Percentiles rank a stretch among this genome's conserved stretches.
phyloP scores from a whole-genome alignment of 2,797 vertebrate species.

The Fistularia commersonii region DNA sequence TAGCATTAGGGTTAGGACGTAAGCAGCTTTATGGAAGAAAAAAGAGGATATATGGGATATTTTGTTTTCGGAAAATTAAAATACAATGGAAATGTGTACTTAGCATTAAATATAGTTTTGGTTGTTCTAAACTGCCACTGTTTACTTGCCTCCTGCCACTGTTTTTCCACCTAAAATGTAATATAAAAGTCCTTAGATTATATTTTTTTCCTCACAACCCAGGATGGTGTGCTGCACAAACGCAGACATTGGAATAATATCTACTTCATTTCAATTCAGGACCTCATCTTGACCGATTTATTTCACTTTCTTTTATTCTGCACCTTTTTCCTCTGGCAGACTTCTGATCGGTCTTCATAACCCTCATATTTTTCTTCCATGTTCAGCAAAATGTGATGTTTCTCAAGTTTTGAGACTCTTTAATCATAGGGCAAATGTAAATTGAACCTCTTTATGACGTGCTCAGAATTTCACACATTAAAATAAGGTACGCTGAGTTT shows the following conservation, averaged over 20 bases:
- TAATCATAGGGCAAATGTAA: slow-evolving; percentile 12
- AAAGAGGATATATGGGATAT: too few species aligned
- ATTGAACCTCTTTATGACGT: background rate
- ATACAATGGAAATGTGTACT: too few species aligned
- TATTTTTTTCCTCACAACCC: slow-evolving; percentile 3
- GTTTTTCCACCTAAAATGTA: too few species aligned
- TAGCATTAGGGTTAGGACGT: too few species aligned
- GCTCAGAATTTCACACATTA: slow-evolving; percentile 6
- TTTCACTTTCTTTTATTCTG: slow-evolving; percentile 14
- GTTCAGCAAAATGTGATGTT: background rate
- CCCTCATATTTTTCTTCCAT: background rate
- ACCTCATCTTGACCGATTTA: slow-evolving; percentile 12
- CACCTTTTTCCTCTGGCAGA: background rate
- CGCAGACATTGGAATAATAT: slow-evolving; percentile 23
- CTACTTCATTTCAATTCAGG: slow-evolving; percentile 24
- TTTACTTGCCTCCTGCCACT: too few species aligned
- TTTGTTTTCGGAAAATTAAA: too few species aligned
- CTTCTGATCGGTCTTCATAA: background rate
- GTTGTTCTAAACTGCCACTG: background rate
- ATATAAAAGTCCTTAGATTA: background rate
- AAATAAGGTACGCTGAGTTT: background rate
- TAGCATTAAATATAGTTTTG: too few species aligned
- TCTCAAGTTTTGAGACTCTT: background rate
- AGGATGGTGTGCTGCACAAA: background rate
- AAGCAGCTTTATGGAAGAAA: too few species aligned